phyloP scores from a whole-genome alignment of 2,113 vertebrate species.

The Antechinus stuartii region DNA sequence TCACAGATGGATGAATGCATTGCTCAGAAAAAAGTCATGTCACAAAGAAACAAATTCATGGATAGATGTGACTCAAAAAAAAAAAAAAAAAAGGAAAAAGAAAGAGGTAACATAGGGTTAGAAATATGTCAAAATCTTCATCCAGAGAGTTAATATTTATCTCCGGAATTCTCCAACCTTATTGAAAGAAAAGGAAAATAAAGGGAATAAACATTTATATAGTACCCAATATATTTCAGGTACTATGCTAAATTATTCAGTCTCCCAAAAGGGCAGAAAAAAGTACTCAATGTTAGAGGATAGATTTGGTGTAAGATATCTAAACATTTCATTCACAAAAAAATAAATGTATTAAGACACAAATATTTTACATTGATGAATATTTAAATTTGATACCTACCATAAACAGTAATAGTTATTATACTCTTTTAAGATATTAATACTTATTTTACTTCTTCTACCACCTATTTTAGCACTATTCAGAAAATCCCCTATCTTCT shows the following conservation, averaged over 20 bases:
- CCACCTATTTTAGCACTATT: neutral
- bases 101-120: neutral
- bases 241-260: neutral
- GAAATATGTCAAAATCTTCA: neutral
- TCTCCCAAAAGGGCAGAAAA: neutral
- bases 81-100: neutral
- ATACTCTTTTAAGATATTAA: neutral
- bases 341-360: neutral
- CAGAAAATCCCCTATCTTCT: neutral
- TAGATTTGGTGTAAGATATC: neutral
- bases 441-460: neutral
- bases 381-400: neutral
- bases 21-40: neutral
- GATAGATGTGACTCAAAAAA: neutral
- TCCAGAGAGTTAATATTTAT: neutral
- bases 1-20: neutral
- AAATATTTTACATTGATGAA: neutral
- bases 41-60: neutral
- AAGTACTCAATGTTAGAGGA: neutral
- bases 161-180: neutral
- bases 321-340: neutral
- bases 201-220: neutral
- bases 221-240: neutral
- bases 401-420: neutral
- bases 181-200: neutral